Percentiles rank a stretch among this genome's conserved stretches.
These are phyloP conservation scores for Pristionchus japonicus DNA, from an alignment of 2,888 invertebrate species.

Conservation along the genomic window DNA sequence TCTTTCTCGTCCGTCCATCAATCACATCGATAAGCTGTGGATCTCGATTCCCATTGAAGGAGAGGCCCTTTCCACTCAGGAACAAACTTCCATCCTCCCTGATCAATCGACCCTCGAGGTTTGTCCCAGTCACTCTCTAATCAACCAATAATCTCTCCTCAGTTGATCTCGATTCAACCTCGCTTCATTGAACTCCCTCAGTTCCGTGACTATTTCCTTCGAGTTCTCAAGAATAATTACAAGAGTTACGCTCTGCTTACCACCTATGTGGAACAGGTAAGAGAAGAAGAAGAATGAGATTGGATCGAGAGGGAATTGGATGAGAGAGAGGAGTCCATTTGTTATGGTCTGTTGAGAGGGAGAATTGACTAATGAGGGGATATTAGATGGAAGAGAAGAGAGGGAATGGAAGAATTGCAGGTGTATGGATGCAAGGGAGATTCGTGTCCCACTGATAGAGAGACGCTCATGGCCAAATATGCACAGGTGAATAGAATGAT, in stretches of 20 bases:
- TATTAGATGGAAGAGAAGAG: not conserved
- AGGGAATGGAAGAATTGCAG: not conserved
- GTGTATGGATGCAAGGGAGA: constrained; percentile 44
- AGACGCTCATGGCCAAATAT: constrained; percentile 21
- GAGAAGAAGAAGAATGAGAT: too few species aligned
- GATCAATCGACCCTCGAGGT: constrained; percentile 44
- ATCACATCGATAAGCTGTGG: constrained; percentile 61
- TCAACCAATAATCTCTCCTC: constrained; percentile 24
- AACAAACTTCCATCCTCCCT: constrained; percentile 31
- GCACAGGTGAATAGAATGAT: constrained; percentile 24
- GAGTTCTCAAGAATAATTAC: constrained; percentile 72
- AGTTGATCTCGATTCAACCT: constrained; percentile 56
- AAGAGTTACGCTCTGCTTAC: constrained; percentile 70
- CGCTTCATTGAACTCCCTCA: constrained; percentile 65
- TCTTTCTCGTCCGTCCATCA: constrained; percentile 53
- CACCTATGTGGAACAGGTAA: constrained; percentile 71
- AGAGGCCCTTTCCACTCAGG: constrained; percentile 46
- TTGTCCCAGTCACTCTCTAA: not conserved
- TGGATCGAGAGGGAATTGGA: not conserved
- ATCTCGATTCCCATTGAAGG: constrained; percentile 60
- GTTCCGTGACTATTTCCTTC: constrained; percentile 72
- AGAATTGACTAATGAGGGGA: not conserved
- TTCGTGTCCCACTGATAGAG: constrained; percentile 6
- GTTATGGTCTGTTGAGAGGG: not conserved
- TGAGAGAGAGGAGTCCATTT: not conserved